Base-by-base conservation (phyloP, 2,797 vertebrate genomes). In the Fistularia commersonii region DNA sequence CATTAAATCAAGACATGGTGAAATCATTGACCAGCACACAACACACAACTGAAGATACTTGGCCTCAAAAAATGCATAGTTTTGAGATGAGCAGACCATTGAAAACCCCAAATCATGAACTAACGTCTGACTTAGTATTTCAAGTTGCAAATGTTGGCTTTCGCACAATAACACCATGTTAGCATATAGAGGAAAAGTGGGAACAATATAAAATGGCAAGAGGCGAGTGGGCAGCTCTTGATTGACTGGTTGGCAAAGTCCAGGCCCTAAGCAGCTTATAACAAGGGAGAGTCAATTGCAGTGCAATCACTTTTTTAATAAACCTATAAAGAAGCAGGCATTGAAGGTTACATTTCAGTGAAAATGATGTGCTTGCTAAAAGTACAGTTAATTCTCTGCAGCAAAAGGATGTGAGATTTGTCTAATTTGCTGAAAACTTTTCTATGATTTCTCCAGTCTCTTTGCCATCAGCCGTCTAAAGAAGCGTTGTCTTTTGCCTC, bases 261-360 rank as follows among this genome's bases (percentile, higher is more conserved):
- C 13, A 10, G 54, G 52, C 52, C 47, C 56, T 85, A 83, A 88
- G 83, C 84, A 76, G 76, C 76, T 87, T 87, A 85, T 86, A 77
- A 47, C 43, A 39, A 36, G 52, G 74, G 77, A 72, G 70, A 79
- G 70, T 80, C 62, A 64, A 65, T 79, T 81, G 83, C 71, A 65
- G 66, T 11, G 69, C 67, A 84, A 80, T 84, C 76, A 78, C 74
- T 87, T 85, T 86, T 87, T 82, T 23, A 85, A 86, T 79, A 80
- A 87, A 85, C 62, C 75, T 73, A 63, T 61, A 72, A 66, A 52
- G 60, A 54, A 63, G 59, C 65, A 62, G 48, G 59, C 73, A 58
- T 76, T 82, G 54, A 78, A 84, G 76, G 47, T 60, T 65, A 63
- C 57, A 70, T 85, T 80, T 62, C 65, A 76, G 77, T 70, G 43